Conservation (phyloP, 2,888 invertebrate species). For the Parnassius smintheus region DNA sequence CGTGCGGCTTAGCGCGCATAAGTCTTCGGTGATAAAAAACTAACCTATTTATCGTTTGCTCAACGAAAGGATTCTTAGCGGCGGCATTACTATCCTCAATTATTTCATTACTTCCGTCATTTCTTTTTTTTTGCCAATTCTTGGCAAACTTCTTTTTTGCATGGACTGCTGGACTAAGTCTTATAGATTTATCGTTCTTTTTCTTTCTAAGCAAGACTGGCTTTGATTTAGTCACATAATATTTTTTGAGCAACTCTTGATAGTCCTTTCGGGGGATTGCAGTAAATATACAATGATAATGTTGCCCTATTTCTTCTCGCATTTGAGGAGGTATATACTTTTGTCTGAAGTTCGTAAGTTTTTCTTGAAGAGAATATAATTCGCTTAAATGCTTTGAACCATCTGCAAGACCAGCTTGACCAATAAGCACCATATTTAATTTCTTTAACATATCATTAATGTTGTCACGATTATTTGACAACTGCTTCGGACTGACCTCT, state of each 20-base stretch:
- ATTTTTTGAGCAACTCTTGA: conserved; percentile 54
- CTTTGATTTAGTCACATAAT: conserved; percentile 40
- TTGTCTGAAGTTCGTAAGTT: conserved; percentile 51
- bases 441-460: conserved; percentile 71
- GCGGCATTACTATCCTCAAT: not conserved
- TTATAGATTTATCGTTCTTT: conserved; percentile 42
- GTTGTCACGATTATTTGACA: conserved; percentile 53
- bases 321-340: conserved; percentile 57
- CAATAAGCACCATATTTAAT: conserved; percentile 81
- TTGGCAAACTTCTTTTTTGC: conserved; percentile 39
- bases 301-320: conserved; percentile 73
- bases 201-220: conserved; percentile 34
- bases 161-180: conserved; percentile 36
- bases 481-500: conserved; percentile 51
- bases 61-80: conserved; percentile 26
- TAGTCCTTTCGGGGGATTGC: conserved; percentile 65
- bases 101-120: conserved; percentile 15
- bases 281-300: conserved; percentile 77
- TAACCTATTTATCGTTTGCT: conserved; percentile 41
- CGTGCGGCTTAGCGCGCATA: conserved; percentile 39
- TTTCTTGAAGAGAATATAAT: conserved; percentile 57
- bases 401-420: conserved; percentile 80
- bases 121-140: conserved; percentile 40
- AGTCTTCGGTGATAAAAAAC: conserved; percentile 48
- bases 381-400: conserved; percentile 71